A percentile compares a stretch with the other conserved stretches of the same genome.
phyloP scores from a whole-genome alignment of 2,888 invertebrate genomes.

The Sylvicola cinctus region DNA sequence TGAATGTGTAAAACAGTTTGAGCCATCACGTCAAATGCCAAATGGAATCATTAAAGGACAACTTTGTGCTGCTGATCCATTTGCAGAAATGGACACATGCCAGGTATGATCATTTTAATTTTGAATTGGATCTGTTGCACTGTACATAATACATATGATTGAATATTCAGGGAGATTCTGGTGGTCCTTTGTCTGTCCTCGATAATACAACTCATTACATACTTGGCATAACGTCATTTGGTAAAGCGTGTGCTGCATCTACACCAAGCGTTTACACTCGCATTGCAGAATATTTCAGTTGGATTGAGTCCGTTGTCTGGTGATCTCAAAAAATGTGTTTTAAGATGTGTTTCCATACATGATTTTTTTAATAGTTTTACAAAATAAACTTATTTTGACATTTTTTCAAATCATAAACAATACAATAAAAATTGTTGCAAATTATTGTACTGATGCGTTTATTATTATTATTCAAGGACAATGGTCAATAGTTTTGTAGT shows the following conservation, averaged over 20 bases:
- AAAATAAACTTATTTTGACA: no score
- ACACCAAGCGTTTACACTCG: slow-evolving; percentile 13
- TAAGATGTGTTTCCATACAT: no score
- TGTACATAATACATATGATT: background rate
- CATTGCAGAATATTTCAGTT: slow-evolving; percentile 12
- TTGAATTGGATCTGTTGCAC: background rate
- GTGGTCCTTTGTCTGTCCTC: background rate
- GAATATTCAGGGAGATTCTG: slow-evolving; percentile 3
- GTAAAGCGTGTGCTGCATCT: slow-evolving; percentile 11
- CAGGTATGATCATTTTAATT: slow-evolving; percentile 1
- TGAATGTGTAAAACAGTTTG: slow-evolving; percentile 11
- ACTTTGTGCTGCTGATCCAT: slow-evolving; percentile 1
- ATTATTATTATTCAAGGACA: no score
- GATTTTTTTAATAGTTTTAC: no score
- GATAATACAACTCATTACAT: slow-evolving; percentile 2
- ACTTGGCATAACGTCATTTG: slow-evolving; percentile 14
- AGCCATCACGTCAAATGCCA: slow-evolving; percentile 5
- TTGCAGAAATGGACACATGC: slow-evolving; percentile 2
- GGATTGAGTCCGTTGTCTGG: slow-evolving; percentile 13
- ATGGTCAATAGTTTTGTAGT: no score
- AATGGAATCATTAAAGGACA: background rate
- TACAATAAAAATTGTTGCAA: no score
- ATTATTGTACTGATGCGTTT: no score
- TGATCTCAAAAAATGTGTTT: no score
- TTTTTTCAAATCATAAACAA: no score